Conservation (phyloP, 2,888 invertebrate species). For the Lasioglossum villosulum region DNA sequence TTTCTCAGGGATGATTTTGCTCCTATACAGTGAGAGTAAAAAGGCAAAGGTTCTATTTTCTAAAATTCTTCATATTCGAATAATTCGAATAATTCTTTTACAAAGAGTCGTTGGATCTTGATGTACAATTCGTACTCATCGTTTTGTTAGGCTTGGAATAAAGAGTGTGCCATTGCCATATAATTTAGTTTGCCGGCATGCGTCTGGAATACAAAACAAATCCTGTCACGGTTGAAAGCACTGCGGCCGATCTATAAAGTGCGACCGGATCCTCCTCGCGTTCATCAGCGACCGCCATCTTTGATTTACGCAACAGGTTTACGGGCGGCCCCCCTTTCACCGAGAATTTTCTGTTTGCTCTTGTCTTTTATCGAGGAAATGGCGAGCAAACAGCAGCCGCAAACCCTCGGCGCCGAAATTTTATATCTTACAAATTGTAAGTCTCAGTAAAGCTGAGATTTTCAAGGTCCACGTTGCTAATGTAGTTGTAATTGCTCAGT, state of each 20-base stretch:
- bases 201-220: constrained; percentile 40
- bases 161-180: background rate
- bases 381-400: constrained; percentile 4
- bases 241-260: constrained; percentile 15
- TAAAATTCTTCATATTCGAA: no score
- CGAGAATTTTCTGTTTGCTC: constrained; percentile 36
- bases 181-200: constrained; percentile 11
- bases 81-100: background rate
- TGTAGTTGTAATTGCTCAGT: background rate
- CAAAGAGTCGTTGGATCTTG: no score
- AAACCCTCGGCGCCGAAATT: constrained; percentile 7
- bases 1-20: background rate
- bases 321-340: constrained; percentile 36
- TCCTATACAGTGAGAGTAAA: background rate
- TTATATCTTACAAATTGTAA: constrained; percentile 5
- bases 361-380: background rate
- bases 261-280: constrained; percentile 32
- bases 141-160: background rate
- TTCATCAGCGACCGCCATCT: constrained; percentile 47
- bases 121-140: background rate
- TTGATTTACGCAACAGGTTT: constrained; percentile 57
- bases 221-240: constrained; percentile 38
- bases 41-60: no score
- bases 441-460: background rate
- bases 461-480: background rate